Conservation (phyloP, 2,888 invertebrate genomes). For the Athrips mouffetella region DNA sequence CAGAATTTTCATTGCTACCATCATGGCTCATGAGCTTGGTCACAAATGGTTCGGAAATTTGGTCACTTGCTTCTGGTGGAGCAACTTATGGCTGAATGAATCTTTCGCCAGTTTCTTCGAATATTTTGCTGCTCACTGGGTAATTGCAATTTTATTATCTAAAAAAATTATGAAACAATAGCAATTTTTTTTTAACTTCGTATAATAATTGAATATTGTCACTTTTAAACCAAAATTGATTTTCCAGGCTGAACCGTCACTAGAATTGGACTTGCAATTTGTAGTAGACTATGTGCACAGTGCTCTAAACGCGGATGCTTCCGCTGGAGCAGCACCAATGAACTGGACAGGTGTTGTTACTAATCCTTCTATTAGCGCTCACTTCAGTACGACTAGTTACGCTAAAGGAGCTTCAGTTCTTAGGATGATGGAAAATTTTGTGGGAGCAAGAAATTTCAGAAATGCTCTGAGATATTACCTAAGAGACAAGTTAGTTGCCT, state of each 20-base stretch:
- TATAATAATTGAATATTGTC: conserved; percentile 5
- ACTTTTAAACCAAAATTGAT: no score
- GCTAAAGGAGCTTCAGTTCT: conserved; percentile 82
- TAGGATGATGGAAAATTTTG: conserved; percentile 81
- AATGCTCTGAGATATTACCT: conserved; percentile 79
- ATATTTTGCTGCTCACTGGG: conserved; percentile 80
- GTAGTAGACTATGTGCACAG: conserved; percentile 83
- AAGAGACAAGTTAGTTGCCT: conserved; percentile 65
- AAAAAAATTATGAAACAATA: background rate
- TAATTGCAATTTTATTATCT: conserved; percentile 32
- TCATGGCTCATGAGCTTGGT: conserved; percentile 86
- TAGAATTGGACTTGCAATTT: conserved; percentile 79
- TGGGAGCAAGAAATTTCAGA: conserved; percentile 76
- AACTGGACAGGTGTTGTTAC: conserved; percentile 76
- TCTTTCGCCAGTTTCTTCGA: conserved; percentile 86
- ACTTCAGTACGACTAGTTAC: conserved; percentile 84
- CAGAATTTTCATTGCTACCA: conserved; percentile 76
- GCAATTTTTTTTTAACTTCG: background rate
- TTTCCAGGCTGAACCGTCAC: conserved; percentile 50
- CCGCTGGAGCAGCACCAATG: conserved; percentile 53
- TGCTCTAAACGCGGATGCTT: conserved; percentile 79
- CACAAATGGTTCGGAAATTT: conserved; percentile 92
- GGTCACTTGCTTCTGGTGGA: conserved; percentile 89
- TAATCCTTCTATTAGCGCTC: conserved; percentile 71
- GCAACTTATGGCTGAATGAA: conserved; percentile 84